Evolutionary conservation across 2,797 vertebrate genomes (phyloP).

Genomic region (Oreortyx pictus): DNA sequence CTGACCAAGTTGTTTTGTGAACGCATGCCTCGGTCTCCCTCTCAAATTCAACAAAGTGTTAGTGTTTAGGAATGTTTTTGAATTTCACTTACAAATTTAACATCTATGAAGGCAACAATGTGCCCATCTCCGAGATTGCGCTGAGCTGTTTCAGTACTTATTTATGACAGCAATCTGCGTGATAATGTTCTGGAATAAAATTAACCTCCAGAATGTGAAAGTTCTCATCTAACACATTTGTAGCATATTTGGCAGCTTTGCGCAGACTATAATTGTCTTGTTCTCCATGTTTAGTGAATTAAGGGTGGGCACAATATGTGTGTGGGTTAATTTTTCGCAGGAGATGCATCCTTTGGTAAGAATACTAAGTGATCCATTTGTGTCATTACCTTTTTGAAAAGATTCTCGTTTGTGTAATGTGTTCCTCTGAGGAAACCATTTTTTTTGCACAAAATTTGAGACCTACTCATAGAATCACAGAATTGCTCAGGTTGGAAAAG

Average conservation of each 20-base stretch:
- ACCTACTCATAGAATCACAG: background rate
- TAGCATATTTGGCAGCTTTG: background rate
- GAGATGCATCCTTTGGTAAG: background rate
- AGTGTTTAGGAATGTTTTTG: background rate
- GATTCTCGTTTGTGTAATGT: background rate
- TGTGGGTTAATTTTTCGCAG: background rate
- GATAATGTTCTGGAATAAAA: conserved; percentile 4
- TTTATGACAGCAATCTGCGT: background rate
- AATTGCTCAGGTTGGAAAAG: too few relatives aligned
- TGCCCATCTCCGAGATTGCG: background rate
- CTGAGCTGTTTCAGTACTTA: background rate
- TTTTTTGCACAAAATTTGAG: background rate
- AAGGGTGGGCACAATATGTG: background rate
- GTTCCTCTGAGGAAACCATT: background rate
- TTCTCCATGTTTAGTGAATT: background rate
- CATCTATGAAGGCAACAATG: background rate
- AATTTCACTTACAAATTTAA: background rate
- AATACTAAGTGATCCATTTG: background rate
- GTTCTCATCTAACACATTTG: background rate
- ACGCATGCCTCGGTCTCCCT: background rate
- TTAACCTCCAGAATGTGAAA: conserved; percentile 9
- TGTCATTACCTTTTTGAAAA: background rate
- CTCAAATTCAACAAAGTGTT: background rate
- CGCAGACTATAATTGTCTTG: background rate
- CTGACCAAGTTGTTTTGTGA: background rate